Evolutionary conservation across 2,113 vertebrate genomes (phyloP).

Genomic region (Megaleporinus macrocephalus): DNA sequence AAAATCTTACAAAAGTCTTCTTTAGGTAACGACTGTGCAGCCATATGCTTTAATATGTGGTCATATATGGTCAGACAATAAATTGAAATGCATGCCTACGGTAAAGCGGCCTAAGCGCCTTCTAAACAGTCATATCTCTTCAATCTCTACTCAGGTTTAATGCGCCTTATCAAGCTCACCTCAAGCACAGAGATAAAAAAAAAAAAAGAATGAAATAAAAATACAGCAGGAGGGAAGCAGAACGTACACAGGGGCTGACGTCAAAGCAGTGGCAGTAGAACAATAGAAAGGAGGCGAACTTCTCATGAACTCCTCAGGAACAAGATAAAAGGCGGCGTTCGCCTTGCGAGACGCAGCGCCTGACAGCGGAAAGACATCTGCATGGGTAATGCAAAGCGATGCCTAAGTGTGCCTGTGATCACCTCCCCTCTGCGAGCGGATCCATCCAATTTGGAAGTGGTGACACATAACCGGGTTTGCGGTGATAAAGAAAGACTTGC

Average conservation of each 20-base stretch:
- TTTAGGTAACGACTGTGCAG: no score
- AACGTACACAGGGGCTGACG: background rate
- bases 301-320: slow-evolving; percentile 36
- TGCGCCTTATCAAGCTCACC: no score
- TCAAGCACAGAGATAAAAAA: background rate
- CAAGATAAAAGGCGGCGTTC: slow-evolving; percentile 40
- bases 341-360: slow-evolving; percentile 9
- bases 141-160: background rate
- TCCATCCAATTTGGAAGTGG: slow-evolving; percentile 33
- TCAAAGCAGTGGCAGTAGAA: slow-evolving; percentile 8
- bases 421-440: slow-evolving; percentile 12
- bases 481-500: slow-evolving; percentile 30
- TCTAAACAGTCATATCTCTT: background rate
- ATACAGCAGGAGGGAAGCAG: background rate
- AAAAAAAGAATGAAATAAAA: no score
- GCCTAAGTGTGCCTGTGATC: slow-evolving; percentile 40
- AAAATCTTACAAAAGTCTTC: no score
- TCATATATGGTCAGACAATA: background rate
- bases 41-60: no score
- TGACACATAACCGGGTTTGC: slow-evolving; percentile 33
- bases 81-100: background rate
- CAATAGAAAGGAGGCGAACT: slow-evolving; percentile 41
- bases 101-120: no score
- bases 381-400: slow-evolving; percentile 44
- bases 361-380: slow-evolving; percentile 39